Base-by-base conservation (phyloP, 2,888 invertebrate genomes). In the Schrankia costaestrigalis region DNA sequence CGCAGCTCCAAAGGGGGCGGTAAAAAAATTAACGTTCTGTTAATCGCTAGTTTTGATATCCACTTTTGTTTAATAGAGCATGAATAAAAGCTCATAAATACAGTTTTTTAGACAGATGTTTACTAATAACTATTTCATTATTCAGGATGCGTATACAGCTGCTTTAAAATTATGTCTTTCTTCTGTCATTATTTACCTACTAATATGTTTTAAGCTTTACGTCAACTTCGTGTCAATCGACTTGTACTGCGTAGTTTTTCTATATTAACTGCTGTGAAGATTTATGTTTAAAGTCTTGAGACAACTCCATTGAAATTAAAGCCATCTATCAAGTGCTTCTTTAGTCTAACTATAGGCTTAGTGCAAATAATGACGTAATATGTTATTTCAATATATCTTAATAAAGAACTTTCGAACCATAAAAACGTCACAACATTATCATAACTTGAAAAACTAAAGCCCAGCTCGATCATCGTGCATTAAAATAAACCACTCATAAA, bases 61-160 rank as follows among this genome's bases (percentile, higher is more conserved):
- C 46, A 53, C 35, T 52, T 63, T 50, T 54, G 52, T 43, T 28
- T 70, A 63, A 71, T 71, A 65, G 64, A 67, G 62, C 67, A 56
- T 57, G 46, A 50, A 55, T 35, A 50, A 43, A 51, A 45, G 40
- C 23, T 28, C 36, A 44, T 57, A 46, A 58, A 52, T 34, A 30
- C 45, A 37, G 39, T 35, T 35, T 52, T 51, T 51, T 53, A 53
- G 42, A 41, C 35, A 41, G 26, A 42, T 52, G 43, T 47, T 48
- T 41, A 43, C 55, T 42, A 46, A 45, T 49, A 33, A 50, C n/a
- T 48, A 46, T 45, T 37, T 46, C 37, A 41, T 52, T 59, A 46
- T 25, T 9, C 9, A 13, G 15, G 22, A 22, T 30, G 26, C 40
- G 40, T 46, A 38, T 32, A 38, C 40, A 59, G 41, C 56, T 48